Conservation (phyloP, 2,113 vertebrate genomes). For the Dicentrarchus labrax region DNA sequence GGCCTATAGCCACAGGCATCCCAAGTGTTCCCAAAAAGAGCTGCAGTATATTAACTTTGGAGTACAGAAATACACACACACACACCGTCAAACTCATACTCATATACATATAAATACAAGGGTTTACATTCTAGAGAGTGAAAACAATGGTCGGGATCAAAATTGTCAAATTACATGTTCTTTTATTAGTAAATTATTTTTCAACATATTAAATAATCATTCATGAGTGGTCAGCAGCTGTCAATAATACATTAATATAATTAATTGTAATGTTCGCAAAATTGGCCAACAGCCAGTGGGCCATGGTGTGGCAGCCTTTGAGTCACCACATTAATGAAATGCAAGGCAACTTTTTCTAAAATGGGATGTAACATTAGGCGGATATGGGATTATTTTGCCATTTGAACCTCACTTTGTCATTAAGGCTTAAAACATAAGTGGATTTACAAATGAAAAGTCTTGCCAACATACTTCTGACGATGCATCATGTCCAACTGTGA, state of each 20-base stretch:
- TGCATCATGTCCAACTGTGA: not conserved
- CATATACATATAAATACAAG: not conserved
- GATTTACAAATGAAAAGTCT: not conserved
- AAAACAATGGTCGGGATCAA: no score
- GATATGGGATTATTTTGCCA: not conserved
- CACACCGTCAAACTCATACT: no score
- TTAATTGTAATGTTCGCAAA: not conserved
- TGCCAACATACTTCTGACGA: not conserved
- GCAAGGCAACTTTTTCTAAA: not conserved
- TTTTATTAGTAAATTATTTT: no score
- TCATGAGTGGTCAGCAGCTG: not conserved
- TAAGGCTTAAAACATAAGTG: not conserved
- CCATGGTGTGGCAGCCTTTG: not conserved
- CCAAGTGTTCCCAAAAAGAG: not conserved
- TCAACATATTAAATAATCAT: not conserved
- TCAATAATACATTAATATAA: not conserved
- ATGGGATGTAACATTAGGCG: not conserved
- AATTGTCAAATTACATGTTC: no score
- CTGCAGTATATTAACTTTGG: not conserved
- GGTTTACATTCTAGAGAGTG: no score
- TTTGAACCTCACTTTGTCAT: not conserved
- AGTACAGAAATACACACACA: not conserved
- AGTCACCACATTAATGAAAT: not conserved
- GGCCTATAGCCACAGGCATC: not conserved
- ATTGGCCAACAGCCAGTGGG: not conserved